Evolutionary conservation across 2,888 invertebrate species (phyloP).

Genomic region (Lithophane leautieri): DNA sequence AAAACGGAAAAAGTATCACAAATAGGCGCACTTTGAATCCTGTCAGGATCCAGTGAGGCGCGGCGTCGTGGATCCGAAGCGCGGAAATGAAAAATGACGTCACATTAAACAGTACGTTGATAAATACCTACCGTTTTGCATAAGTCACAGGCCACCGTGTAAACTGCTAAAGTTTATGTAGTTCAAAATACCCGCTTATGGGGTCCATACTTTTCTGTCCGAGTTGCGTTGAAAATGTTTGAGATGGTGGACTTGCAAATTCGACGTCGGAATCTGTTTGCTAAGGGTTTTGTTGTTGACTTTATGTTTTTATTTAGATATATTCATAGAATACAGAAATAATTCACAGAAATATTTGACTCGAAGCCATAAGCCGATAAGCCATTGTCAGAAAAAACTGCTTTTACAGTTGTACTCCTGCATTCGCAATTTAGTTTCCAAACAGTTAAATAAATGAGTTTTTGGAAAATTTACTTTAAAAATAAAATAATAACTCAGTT

Average conservation of each 20-base stretch:
- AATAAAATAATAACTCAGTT: background rate
- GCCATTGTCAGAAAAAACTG: background rate
- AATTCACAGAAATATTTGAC: background rate
- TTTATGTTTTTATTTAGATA: background rate
- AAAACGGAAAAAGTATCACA: constrained; percentile 32
- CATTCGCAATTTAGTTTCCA: background rate
- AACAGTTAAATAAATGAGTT: background rate
- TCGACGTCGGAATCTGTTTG: background rate
- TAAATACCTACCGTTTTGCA: constrained; percentile 54
- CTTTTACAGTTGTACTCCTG: background rate
- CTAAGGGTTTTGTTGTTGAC: background rate
- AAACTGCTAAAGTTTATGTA: constrained; percentile 59
- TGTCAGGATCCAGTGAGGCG: constrained; percentile 51
- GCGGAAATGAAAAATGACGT: constrained; percentile 57
- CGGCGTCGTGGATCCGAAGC: constrained; percentile 41
- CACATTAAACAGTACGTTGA: constrained; percentile 60
- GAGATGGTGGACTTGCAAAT: background rate
- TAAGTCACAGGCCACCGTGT: constrained; percentile 58
- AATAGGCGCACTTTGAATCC: constrained; percentile 49
- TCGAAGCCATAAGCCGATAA: background rate
- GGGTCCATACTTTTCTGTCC: constrained; percentile 30
- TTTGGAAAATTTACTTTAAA: background rate
- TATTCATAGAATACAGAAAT: background rate
- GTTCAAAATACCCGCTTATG: constrained; percentile 52
- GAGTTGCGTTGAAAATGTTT: background rate